A percentile compares a stretch with the other conserved stretches of the same genome.
phyloP scores from a whole-genome alignment of 2,888 invertebrate species.

The Thalpophila matura region DNA sequence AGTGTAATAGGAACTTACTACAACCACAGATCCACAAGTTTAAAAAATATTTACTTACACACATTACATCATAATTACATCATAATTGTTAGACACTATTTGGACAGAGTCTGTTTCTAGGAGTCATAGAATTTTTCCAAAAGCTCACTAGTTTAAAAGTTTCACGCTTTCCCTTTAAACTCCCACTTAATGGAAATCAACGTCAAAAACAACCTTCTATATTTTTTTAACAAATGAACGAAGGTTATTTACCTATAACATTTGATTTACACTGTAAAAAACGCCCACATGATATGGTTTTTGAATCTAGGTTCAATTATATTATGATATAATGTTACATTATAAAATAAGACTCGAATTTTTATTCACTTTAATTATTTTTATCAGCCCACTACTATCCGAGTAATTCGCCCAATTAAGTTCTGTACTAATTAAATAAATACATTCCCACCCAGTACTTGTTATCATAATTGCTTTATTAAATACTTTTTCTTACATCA shows the following conservation, averaged over 20 bases:
- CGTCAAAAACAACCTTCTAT: slow-evolving; percentile 14
- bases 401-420: background rate
- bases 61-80: too few species aligned
- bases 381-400: background rate
- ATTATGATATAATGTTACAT: background rate
- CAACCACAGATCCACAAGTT: too few species aligned
- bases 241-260: slow-evolving; percentile 6
- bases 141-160: background rate
- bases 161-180: background rate
- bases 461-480: background rate
- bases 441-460: too few species aligned
- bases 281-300: slow-evolving; percentile 7
- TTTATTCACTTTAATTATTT: slow-evolving; percentile 6
- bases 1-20: background rate
- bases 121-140: background rate
- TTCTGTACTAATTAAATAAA: background rate
- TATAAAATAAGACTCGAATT: background rate
- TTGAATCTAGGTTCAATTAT: slow-evolving; percentile 3
- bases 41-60: too few species aligned
- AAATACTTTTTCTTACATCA: background rate
- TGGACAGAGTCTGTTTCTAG: background rate
- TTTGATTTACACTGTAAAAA: slow-evolving; percentile 4
- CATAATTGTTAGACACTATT: too few species aligned
- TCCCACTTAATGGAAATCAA: slow-evolving; percentile 19
- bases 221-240: slow-evolving; percentile 13